Base-by-base conservation (phyloP, 2,888 invertebrate species). In the Biston stratarius region DNA sequence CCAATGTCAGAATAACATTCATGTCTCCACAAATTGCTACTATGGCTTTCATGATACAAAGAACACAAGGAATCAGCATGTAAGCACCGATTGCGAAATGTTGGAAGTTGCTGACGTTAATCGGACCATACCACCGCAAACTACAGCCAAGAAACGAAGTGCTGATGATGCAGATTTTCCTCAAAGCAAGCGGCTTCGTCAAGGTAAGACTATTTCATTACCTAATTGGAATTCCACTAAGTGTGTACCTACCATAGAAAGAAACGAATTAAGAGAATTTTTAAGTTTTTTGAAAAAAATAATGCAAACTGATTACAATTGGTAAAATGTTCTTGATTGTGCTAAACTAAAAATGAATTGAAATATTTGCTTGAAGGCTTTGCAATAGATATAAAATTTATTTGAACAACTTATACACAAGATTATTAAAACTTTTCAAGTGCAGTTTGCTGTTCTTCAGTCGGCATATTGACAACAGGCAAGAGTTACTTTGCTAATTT, bases 11-110 rank as follows among this genome's bases (percentile, higher is more conserved):
- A 92, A 87, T 38, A 61, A 47, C 77, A 79, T 94, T 74, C 92
- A 92, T 78, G 86, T 94, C 78, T 94, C 94, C 56, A 92, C 90
- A 52, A 94, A 94, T 82, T 93, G 93, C 76, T 94, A 94, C 77
- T 94, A 94, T 73, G 94, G 94, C 60, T 94, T 88, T 81, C 94
- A 94, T 64, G 85, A 89, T 70, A 76, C 86, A 24, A 88, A 89
- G 75, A 83, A 70, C 61, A 61, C 77, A 40, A 78, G 80, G 76
- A 83, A 75, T 68, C 71, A 74, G 64, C 77, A 83, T 75, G 78
- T 78, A 71, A 83, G 79, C 65, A 83, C 80, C 11, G 91, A 91
- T 85, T 91, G 89, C 81, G 94, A 94, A 85, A 94, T 93, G 92
- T 71, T 82, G 58, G 92, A 92, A 72, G 77, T 83, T 64, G 78